phyloP scores from a whole-genome alignment of 2,113 vertebrate genomes.

The Sitta europaea region DNA sequence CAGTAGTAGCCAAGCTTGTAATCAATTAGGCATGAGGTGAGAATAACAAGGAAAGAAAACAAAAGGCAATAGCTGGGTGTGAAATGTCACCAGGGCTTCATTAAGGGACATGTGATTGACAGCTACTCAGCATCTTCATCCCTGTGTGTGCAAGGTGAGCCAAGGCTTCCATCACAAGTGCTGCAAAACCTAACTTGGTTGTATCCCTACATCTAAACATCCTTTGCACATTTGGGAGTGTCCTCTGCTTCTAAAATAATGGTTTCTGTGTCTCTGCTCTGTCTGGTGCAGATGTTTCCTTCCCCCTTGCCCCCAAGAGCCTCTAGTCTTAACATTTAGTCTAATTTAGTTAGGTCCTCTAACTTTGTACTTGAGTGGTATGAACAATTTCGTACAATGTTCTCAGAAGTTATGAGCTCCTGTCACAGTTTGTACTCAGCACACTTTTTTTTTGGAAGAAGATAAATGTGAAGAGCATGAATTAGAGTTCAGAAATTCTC shows the following conservation, averaged over 20 bases:
- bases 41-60: background rate
- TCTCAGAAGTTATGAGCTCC: background rate
- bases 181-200: background rate
- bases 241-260: background rate
- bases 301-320: background rate
- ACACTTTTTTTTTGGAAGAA: background rate
- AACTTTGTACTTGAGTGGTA: background rate
- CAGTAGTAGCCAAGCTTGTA: background rate
- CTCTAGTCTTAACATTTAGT: background rate
- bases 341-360: background rate
- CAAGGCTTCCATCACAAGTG: background rate
- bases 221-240: background rate
- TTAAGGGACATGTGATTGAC: background rate
- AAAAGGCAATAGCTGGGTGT: background rate
- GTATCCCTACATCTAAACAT: background rate
- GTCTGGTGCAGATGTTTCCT: fast-evolving
- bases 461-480: background rate
- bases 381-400: background rate
- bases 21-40: background rate
- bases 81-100: background rate
- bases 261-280: background rate
- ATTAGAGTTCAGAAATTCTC: background rate
- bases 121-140: background rate
- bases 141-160: background rate
- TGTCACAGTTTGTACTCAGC: background rate